Percentiles rank a stretch among this genome's conserved stretches.
Conservation (phyloP, 2,797 vertebrate genomes). For the Sarcophilus harrisii region DNA sequence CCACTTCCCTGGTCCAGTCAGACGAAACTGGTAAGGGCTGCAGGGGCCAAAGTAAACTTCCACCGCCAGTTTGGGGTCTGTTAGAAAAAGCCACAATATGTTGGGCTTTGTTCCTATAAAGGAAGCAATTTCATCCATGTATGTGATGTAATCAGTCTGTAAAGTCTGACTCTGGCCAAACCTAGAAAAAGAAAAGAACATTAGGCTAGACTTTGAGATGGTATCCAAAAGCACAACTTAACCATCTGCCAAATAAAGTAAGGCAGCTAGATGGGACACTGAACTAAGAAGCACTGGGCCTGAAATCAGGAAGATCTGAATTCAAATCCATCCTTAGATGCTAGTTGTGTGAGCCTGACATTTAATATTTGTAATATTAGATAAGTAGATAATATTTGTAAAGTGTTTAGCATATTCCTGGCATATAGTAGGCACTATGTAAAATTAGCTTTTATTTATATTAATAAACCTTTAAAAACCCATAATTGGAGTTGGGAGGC, state of each 20-base stretch:
- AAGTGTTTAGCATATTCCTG: not conserved
- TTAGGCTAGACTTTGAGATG: not conserved
- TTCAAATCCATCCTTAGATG: not conserved
- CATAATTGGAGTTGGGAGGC: no score
- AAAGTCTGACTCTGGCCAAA: slow-evolving; percentile 84
- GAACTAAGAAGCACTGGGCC: not conserved
- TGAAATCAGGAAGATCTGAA: not conserved
- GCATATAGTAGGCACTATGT: not conserved
- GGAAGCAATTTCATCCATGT: slow-evolving; percentile 90
- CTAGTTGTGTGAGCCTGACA: not conserved
- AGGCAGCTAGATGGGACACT: not conserved
- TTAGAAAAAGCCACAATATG: slow-evolving; percentile 84
- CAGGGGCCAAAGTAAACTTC: slow-evolving; percentile 86
- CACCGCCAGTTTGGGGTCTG: slow-evolving; percentile 86
- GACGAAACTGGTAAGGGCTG: slow-evolving; percentile 90
- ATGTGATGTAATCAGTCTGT: slow-evolving; percentile 85
- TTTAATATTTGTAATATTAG: not conserved
- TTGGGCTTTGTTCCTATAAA: slow-evolving; percentile 85
- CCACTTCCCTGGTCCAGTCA: slow-evolving; percentile 90
- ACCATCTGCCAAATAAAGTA: not conserved
- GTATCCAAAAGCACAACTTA: not conserved
- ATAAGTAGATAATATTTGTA: not conserved
- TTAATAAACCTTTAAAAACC: no score
- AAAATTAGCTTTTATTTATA: not conserved
- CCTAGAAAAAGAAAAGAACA: slow-evolving; percentile 74